A percentile compares a stretch with the other conserved stretches of the same genome.
Evolutionary conservation across 2,888 invertebrate species (phyloP).

Genomic region (Metalampra italica): DNA sequence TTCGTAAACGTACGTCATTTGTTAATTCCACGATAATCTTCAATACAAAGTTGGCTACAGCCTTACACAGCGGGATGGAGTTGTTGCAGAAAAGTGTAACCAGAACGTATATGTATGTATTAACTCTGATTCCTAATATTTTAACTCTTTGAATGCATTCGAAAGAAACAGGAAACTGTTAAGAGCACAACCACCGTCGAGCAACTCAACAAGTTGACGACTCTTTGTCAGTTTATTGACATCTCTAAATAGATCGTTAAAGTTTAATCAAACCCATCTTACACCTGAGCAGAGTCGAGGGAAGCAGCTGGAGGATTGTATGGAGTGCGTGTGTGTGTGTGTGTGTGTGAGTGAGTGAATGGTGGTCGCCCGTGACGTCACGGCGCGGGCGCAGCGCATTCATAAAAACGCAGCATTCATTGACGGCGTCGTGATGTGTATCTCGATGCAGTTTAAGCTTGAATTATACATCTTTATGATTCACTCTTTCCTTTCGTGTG

Average conservation of each 20-base stretch:
- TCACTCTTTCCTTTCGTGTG: constrained; percentile 4
- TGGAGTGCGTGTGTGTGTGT: neutral
- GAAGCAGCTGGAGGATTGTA: neutral
- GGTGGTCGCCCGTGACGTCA: constrained; percentile 19
- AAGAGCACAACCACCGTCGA: too few relatives aligned
- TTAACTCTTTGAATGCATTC: too few relatives aligned
- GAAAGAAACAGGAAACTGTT: too few relatives aligned
- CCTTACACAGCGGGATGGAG: neutral
- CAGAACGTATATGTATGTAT: too few relatives aligned
- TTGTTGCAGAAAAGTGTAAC: too few relatives aligned
- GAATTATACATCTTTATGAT: constrained; percentile 11
- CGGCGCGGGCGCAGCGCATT: constrained; percentile 13
- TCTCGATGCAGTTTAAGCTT: constrained; percentile 8
- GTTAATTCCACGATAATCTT: neutral
- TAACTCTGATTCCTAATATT: too few relatives aligned
- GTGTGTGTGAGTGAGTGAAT: constrained; percentile 15
- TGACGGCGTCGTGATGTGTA: constrained; percentile 17
- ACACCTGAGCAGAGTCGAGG: constrained; percentile 1
- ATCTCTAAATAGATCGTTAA: constrained; percentile 7
- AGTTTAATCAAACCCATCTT: constrained; percentile 12
- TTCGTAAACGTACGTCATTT: constrained; percentile 1
- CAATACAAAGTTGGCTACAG: neutral
- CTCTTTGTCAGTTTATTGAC: constrained; percentile 15
- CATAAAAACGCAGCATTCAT: constrained; percentile 20
- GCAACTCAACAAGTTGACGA: neutral